Conservation (phyloP, 2,888 invertebrate species). For the Phengaris alcon region DNA sequence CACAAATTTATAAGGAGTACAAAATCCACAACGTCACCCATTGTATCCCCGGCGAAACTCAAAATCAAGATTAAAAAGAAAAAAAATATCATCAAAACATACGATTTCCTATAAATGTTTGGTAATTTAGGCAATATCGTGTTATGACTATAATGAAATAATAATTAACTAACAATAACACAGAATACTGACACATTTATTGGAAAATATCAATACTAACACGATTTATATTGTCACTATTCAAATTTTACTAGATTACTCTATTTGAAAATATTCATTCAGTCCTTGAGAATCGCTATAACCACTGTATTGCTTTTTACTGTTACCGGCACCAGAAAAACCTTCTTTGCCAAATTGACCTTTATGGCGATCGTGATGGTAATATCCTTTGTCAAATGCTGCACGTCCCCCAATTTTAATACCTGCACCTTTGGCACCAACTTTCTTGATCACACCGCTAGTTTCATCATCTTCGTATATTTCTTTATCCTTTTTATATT, state of each 20-base stretch:
- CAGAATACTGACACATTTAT: not conserved
- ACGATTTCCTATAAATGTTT: too few species aligned
- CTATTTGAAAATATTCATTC: slow-evolving; percentile 54
- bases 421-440: slow-evolving; percentile 71
- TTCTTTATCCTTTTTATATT: slow-evolving; percentile 79
- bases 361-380: slow-evolving; percentile 64
- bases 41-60: too few species aligned
- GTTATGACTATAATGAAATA: too few species aligned
- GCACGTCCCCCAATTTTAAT: slow-evolving; percentile 67
- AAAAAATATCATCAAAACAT: too few species aligned
- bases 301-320: slow-evolving; percentile 69
- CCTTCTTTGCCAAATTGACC: slow-evolving; percentile 71
- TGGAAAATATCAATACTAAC: too few species aligned
- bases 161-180: not conserved
- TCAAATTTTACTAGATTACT: slow-evolving; percentile 30
- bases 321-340: slow-evolving; percentile 71
- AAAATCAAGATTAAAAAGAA: too few species aligned
- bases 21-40: too few species aligned
- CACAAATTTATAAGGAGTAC: too few species aligned
- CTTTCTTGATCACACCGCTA: slow-evolving; percentile 71
- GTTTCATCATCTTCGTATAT: slow-evolving; percentile 79
- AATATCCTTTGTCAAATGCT: slow-evolving; percentile 59
- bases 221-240: slow-evolving; percentile 37
- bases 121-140: too few species aligned
- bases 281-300: slow-evolving; percentile 70